Evolutionary conservation across 2,888 invertebrate genomes (phyloP).

Genomic region (Creontiades dilutus): DNA sequence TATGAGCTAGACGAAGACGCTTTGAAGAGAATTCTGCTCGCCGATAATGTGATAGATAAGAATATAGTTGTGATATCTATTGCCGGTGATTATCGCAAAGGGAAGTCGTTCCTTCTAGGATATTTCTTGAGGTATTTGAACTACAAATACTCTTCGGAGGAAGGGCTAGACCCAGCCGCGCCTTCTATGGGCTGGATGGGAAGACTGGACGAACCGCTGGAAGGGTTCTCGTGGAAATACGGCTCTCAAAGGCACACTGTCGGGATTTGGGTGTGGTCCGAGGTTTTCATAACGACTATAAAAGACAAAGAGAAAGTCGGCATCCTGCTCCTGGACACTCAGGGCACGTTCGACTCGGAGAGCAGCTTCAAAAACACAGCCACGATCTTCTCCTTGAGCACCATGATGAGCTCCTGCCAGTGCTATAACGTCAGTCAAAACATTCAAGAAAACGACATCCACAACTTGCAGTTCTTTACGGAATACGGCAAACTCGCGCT

Average conservation of each 20-base stretch:
- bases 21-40: constrained; percentile 85
- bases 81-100: constrained; percentile 97
- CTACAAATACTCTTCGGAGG: not conserved
- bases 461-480: constrained; percentile 96
- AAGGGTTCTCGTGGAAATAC: constrained; percentile 96
- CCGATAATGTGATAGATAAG: constrained; percentile 88
- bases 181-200: constrained; percentile 85
- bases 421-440: constrained; percentile 97
- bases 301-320: constrained; percentile 88
- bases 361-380: constrained; percentile 98
- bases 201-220: constrained; percentile 88
- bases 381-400: constrained; percentile 97
- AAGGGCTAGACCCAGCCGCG: constrained; percentile 78
- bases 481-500: constrained; percentile 96
- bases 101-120: constrained; percentile 97
- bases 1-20: constrained; percentile 84
- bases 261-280: constrained; percentile 97
- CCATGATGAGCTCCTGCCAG: constrained; percentile 97
- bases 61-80: constrained; percentile 95
- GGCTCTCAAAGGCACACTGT: constrained; percentile 96
- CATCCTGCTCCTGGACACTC: constrained; percentile 94
- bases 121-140: constrained; percentile 95
- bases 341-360: constrained; percentile 97
- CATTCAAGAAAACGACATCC: constrained; percentile 97
- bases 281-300: constrained; percentile 89